These are phyloP conservation scores for Drosophila rufa DNA, from an alignment of 1,140 invertebrate genomes.

Conservation along the genomic window DNA sequence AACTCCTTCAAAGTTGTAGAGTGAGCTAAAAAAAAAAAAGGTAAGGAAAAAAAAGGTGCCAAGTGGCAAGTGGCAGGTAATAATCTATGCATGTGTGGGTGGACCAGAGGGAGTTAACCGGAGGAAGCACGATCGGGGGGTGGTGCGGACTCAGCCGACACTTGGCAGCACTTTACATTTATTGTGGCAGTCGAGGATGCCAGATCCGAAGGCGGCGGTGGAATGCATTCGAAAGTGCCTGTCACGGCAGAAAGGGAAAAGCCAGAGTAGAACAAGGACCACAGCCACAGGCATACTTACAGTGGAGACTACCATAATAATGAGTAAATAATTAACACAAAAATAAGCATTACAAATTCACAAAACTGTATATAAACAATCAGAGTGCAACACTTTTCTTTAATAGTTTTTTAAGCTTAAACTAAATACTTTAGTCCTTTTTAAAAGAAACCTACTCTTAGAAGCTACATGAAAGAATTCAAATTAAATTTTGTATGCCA, in stretches of 20 bases:
- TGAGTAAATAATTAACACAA: background rate
- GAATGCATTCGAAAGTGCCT: slow-evolving; percentile 76
- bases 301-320: background rate
- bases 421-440: too few relatives aligned
- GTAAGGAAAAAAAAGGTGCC: slow-evolving; percentile 66
- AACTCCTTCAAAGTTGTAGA: slow-evolving; percentile 71
- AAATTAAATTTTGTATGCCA: too few relatives aligned
- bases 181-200: slow-evolving; percentile 68
- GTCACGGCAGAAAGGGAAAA: slow-evolving; percentile 63
- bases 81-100: slow-evolving; percentile 78
- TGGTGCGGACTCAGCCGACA: slow-evolving; percentile 51
- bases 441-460: too few relatives aligned
- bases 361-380: background rate
- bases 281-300: slow-evolving; percentile 2
- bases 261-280: slow-evolving; percentile 29
- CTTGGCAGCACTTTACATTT: slow-evolving; percentile 82
- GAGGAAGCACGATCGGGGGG: background rate
- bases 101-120: slow-evolving; percentile 16
- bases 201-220: slow-evolving; percentile 12
- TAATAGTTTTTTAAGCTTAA: background rate
- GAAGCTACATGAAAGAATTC: too few relatives aligned
- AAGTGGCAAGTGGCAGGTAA: slow-evolving; percentile 82
- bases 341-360: background rate
- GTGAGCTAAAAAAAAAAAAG: slow-evolving; percentile 16
- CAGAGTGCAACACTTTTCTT: background rate